A percentile compares a stretch with the other conserved stretches of the same genome.
Evolutionary conservation across 2,113 vertebrate genomes (phyloP).

Genomic region (Oriolus oriolus): DNA sequence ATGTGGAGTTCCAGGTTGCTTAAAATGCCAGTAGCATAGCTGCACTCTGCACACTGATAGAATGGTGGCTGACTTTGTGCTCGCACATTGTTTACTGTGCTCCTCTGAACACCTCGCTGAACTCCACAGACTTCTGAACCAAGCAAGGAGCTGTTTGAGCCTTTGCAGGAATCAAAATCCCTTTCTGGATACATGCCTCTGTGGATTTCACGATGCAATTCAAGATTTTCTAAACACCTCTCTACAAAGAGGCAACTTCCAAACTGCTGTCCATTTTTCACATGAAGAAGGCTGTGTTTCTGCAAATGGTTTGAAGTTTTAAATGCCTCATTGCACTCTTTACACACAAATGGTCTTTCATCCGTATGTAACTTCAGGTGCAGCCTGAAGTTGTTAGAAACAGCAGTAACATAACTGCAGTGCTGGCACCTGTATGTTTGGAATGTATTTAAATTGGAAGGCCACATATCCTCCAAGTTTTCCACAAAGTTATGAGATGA

Average conservation of each 20-base stretch:
- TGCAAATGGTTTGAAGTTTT: background rate
- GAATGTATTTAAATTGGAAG: background rate
- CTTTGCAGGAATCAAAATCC: background rate
- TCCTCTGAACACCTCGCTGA: background rate
- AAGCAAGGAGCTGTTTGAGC: background rate
- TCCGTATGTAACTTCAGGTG: slow-evolving; percentile 4
- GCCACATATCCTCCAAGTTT: background rate
- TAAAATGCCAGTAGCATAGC: background rate
- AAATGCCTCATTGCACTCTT: slow-evolving; percentile 12
- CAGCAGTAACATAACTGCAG: slow-evolving; percentile 1
- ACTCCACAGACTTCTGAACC: background rate
- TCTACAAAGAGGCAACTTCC: background rate
- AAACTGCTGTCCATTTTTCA: background rate
- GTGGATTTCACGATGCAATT: background rate
- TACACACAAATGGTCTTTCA: background rate
- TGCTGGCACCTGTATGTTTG: background rate
- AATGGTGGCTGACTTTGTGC: background rate
- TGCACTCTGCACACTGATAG: slow-evolving; percentile 28
- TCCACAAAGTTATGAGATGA: background rate
- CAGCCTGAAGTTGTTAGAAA: background rate
- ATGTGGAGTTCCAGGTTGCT: slow-evolving; percentile 15
- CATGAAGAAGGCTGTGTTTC: background rate
- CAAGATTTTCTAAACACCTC: background rate
- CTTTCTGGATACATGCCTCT: background rate
- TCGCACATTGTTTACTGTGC: background rate